A percentile compares a stretch with the other conserved stretches of the same genome.
Conservation (phyloP, 2,888 invertebrate genomes). For the Oscheius sp. region DNA sequence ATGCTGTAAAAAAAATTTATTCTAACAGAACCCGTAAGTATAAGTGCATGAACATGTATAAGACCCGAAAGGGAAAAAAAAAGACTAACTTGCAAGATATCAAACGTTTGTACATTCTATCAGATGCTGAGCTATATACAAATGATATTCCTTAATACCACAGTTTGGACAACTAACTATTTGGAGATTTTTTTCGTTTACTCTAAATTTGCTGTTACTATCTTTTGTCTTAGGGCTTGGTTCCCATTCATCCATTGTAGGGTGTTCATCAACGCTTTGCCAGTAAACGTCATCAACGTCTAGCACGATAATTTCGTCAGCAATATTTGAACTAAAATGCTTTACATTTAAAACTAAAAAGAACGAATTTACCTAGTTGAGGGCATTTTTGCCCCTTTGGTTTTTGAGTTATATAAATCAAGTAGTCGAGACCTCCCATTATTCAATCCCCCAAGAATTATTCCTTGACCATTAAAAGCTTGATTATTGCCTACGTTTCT, state of each 20-base stretch:
- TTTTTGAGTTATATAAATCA: neutral
- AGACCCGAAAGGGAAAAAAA: neutral
- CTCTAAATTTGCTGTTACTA: neutral
- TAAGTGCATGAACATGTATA: neutral
- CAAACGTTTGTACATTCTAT: neutral
- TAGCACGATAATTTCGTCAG: neutral
- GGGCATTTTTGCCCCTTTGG: neutral
- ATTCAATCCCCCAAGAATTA: constrained; percentile 4
- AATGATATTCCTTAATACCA: neutral
- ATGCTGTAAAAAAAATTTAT: too few species aligned
- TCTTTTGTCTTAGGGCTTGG: neutral
- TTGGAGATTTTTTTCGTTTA: neutral
- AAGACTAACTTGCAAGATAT: too few species aligned
- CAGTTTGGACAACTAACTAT: constrained; percentile 17
- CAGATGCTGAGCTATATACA: neutral
- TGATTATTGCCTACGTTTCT: too few species aligned
- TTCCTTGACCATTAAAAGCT: neutral
- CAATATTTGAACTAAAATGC: neutral
- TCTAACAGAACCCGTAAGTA: neutral
- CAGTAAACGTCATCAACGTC: neutral
- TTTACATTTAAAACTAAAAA: neutral
- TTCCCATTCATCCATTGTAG: constrained; percentile 6
- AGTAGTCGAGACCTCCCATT: neutral
- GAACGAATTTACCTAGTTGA: neutral
- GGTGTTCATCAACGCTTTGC: neutral